A percentile compares a stretch with the other conserved stretches of the same genome.
These are phyloP conservation scores for Platynereis dumerilii DNA, from an alignment of 2,888 invertebrate species.

Conservation along the genomic window DNA sequence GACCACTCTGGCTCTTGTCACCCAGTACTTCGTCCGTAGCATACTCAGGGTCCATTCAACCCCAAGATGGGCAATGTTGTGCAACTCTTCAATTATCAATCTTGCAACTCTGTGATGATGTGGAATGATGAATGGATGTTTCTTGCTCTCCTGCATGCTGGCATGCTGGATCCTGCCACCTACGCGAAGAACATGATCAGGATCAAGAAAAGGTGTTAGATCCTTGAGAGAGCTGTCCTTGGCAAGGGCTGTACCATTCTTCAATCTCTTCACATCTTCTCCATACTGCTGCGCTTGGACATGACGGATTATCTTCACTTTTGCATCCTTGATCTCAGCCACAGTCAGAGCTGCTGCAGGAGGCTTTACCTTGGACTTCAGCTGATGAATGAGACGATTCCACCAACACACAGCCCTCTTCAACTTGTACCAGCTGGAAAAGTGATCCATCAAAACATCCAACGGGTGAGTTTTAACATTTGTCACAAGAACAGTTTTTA, in stretches of 20 bases:
- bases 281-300: constrained; percentile 14
- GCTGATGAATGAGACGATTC: background rate
- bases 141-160: constrained; percentile 8
- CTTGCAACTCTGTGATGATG: too few species aligned
- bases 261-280: constrained; percentile 4
- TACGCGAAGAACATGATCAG: constrained; percentile 28
- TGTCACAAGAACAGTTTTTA: background rate
- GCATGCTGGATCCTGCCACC: constrained; percentile 24
- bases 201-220: constrained; percentile 29
- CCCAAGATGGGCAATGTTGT: too few species aligned
- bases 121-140: constrained; percentile 28
- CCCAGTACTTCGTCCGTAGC: constrained; percentile 32
- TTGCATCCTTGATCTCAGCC: constrained; percentile 15
- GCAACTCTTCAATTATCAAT: too few species aligned
- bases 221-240: too few species aligned
- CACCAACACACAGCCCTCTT: background rate
- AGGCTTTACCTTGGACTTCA: too few species aligned
- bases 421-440: constrained; percentile 20
- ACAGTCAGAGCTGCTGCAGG: too few species aligned
- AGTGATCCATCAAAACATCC: constrained; percentile 7
- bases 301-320: constrained; percentile 1
- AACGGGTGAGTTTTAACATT: background rate
- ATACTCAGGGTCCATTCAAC: constrained; percentile 37
- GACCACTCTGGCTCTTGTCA: constrained; percentile 12
- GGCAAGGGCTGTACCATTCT: too few species aligned